Base-by-base conservation (phyloP, 2,113 vertebrate genomes). In the Galemys pyrenaicus region DNA sequence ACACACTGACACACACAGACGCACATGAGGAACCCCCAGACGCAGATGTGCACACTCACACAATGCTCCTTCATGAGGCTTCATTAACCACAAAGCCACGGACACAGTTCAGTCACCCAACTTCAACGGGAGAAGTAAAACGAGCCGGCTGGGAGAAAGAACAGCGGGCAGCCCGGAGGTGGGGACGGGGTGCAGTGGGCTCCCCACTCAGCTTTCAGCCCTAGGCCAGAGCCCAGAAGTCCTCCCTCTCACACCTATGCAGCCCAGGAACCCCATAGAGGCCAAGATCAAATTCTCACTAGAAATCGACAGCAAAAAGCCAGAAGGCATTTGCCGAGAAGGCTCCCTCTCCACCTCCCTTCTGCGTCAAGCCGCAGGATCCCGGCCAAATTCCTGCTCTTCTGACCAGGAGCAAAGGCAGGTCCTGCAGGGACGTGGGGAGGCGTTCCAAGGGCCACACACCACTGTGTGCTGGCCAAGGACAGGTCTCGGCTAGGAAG, bases 341-440 rank as follows among this genome's bases (percentile, higher is more conserved):
- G 0, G 9, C 74, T 91, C 54, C 68, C 37, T 58, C 67, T 85
- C 46, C 80, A 62, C 24, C 24, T 54, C 20, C 30, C 35, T 67
- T 85, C 49, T 22, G 56, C 9, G 3, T 94, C 96, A 85, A 3
- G 46, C 49, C 32, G 15, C 46, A 54, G 68, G 56, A 91, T 58
- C 56, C 39, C 2, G 4, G 78, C 77, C 91, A 97, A 77, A 81
- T 39, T 81, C 82, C 73, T 79, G 39, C 39, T 88, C n/a, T 16
- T 91, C 82, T 92, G 37, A 81, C 37, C 68, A 83, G 89, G 24
- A 78, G 88, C 81, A 64, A 96, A 94, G 67, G 20, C 65, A 85
- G 28, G 65, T 68, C 73, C 91, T 91, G 17, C 30, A 94, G 68
- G 77, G 39, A 87, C 87, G 9, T 71, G 12, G 20, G 20, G n/a